Base-by-base conservation (phyloP, 2,113 vertebrate species). In the Prunella himalayana region DNA sequence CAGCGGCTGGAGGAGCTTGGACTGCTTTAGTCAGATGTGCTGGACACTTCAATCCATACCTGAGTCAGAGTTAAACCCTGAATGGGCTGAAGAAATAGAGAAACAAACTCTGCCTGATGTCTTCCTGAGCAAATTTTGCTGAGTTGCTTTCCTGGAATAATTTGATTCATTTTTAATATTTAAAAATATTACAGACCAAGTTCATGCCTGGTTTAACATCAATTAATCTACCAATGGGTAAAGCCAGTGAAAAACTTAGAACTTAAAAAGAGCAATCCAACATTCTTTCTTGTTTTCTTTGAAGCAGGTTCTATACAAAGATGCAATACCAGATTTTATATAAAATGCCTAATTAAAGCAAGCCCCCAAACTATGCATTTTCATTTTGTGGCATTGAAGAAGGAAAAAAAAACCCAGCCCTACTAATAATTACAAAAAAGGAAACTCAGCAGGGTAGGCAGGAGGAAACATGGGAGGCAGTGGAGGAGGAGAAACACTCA, bases 251-350 rank as follows among this genome's bases (percentile, higher is more conserved):
- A 90, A 86, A 92, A 88, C 47, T 70, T 57, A 77, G 59, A 88
- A 50, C 31, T 73, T 59, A 73, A 85, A 9, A 31, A 90, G 57
- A 79, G n/a, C 49, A 93, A 92, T 59, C 22, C 44, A 84, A 28
- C 42, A 33, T 47, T 69, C 79, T 94, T 92, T 83, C 51, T 93
- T 66, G 42, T 65, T 96, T 82, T 61, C 82, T 95, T 93, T 93
- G 88, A 94, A 92, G 68, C 23, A 75, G 56, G 13, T 92, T 86
- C 80, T 63, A 35, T 25, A 86, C 47, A 71, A 86, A 94, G 86
- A 92, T 75, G 76, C 51, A 86, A 37, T 47, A 78, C 47, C 22
- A 88, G 76, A 71, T 94, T 94, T 90, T 83, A 44, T 73, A 63
- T 44, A 70, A 82, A 88, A 86, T 79, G 19, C 18, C 31, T 82